These are phyloP conservation scores for Sebastes matsubarae DNA, from an alignment of 2,797 vertebrate species.

Conservation along the genomic window DNA sequence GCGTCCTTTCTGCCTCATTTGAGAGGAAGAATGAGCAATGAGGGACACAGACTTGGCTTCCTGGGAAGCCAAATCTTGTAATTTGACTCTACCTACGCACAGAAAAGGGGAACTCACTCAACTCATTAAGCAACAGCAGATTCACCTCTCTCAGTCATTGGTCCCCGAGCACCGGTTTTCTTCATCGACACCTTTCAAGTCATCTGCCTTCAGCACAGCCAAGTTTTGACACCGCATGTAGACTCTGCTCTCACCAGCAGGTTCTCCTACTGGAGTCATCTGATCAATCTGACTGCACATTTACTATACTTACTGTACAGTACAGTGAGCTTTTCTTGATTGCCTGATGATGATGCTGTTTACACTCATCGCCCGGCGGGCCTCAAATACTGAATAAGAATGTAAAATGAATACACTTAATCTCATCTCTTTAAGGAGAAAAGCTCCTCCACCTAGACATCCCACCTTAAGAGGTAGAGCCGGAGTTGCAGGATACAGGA, in stretches of 20 bases:
- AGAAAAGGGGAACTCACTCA: neutral
- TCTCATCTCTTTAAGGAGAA: too few species aligned
- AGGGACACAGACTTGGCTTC: conserved; percentile 4
- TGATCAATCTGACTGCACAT: conserved; percentile 4
- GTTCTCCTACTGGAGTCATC: neutral
- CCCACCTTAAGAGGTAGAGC: too few species aligned
- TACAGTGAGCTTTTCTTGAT: neutral
- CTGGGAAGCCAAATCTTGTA: conserved; percentile 21
- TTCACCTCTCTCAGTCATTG: conserved; percentile 23
- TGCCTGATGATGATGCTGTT: neutral
- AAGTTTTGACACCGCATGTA: conserved; percentile 25
- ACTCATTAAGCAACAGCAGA: conserved; percentile 39
- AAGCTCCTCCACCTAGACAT: too few species aligned
- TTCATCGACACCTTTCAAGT: conserved; percentile 17
- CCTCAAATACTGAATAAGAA: neutral
- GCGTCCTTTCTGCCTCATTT: conserved; percentile 40
- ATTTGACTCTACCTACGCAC: conserved; percentile 22
- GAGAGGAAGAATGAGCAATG: conserved; percentile 6
- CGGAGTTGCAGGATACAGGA: too few species aligned
- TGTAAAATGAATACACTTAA: neutral
- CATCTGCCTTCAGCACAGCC: conserved; percentile 10
- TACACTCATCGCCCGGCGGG: neutral
- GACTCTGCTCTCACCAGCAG: neutral
- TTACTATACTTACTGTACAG: neutral
- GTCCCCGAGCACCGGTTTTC: conserved; percentile 26